phyloP scores from a whole-genome alignment of 2,797 vertebrate genomes.

The Pyrocephalus nanus region DNA sequence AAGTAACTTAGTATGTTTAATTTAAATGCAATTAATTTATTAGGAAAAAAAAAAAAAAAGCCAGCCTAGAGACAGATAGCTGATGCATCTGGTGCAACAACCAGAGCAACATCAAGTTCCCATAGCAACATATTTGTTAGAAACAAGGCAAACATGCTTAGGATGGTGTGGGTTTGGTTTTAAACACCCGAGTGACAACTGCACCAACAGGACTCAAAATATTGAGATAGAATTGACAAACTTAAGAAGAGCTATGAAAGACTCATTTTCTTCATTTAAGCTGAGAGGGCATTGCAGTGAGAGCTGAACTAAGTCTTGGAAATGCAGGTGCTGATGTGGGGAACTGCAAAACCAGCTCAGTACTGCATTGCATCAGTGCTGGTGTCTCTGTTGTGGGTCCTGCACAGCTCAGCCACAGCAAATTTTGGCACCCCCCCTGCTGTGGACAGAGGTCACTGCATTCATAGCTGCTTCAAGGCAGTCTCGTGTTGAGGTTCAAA shows the following conservation, averaged over 20 bases:
- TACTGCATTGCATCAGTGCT: neutral
- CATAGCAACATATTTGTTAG: constrained; percentile 74
- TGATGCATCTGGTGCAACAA: constrained; percentile 34
- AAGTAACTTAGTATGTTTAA: constrained; percentile 72
- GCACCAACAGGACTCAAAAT: constrained; percentile 25
- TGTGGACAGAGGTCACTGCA: rapidly evolving
- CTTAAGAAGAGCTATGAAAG: neutral
- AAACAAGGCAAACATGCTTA: constrained; percentile 20
- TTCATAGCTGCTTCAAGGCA: neutral
- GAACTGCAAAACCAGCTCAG: neutral
- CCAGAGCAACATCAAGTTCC: constrained; percentile 64
- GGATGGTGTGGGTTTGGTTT: neutral
- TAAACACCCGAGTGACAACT: neutral
- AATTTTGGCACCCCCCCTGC: neutral
- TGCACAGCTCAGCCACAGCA: neutral
- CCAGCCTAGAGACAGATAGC: constrained; percentile 52
- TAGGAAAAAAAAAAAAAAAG: constrained; percentile 18
- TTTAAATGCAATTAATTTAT: constrained; percentile 76
- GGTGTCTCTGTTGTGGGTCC: neutral
- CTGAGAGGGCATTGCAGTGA: neutral
- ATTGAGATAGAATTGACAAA: neutral
- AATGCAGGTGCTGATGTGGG: neutral
- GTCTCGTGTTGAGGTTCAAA: neutral
- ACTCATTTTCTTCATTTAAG: neutral
- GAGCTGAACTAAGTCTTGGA: neutral